Evolutionary conservation across 2,888 invertebrate genomes (phyloP), one percentile per base, ranked within the genome.

Genomic region (Amblyteles armatorius): DNA sequence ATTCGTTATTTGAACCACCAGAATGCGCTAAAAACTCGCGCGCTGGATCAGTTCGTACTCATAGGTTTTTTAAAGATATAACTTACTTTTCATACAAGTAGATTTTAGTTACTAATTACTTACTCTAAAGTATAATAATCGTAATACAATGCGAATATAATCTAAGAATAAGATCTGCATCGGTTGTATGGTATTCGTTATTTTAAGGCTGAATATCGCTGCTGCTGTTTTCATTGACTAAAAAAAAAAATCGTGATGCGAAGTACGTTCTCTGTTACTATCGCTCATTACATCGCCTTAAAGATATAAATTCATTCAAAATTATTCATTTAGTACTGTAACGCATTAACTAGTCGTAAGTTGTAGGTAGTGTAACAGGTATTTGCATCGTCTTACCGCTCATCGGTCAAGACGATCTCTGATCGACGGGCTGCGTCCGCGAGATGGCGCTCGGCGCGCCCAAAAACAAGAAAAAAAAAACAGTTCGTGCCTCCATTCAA

Each of bases 401-500:
- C 2, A 36, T 36, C 36, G 36, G 9, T 36, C 36, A 9, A 36
- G 36, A 36, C 6, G 36, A 36, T 36, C 36, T 36, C 36, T 36
- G 7, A 7, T 36, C 9, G 36, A 36, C 9, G 7, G 9, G 9
- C 36, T 1, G 36, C 36, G 1, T 29, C 29, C 29, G 29, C 29
- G 29, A 29, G 29, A 29, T 29, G 5, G 29, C 29, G 29, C 29
- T 29, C 13, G 44, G 16, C 44, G 44, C 44, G 44, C 4, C 16
- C 4, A 16, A 48, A 40, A 7, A 11, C 3, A 11, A 40, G 3
- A 11, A 40, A 40, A 48, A 48, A 44, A 44, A 44, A 48, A 29
- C 48, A 68, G 68, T 68, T 48, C 55, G 33, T 71, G 71, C 16
- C 36, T 72, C 36, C 36, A 36, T 55, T 6, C n/a, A 44, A 73